These are phyloP conservation scores for Meteorus colon DNA, from an alignment of 2,888 invertebrate genomes.

Conservation along the genomic window DNA sequence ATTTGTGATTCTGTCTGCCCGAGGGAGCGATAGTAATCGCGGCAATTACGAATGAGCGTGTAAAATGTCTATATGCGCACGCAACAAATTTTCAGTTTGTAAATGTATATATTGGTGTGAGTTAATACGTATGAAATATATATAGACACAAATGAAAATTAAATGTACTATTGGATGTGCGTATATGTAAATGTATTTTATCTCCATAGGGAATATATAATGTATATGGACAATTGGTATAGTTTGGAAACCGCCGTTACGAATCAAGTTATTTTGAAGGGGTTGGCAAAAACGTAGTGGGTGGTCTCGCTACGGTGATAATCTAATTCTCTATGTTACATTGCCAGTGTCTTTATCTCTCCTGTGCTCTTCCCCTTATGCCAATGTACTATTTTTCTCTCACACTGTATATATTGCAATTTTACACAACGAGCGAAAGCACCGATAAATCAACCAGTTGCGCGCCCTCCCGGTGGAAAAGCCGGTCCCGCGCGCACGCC, in stretches of 20 bases:
- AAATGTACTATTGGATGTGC: conserved; percentile 1
- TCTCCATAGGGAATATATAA: neutral
- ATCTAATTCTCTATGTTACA: conserved; percentile 62
- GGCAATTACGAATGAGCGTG: conserved; percentile 23
- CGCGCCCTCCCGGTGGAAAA: conserved; percentile 55
- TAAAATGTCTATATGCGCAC: conserved; percentile 19
- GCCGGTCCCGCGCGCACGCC: conserved; percentile 62
- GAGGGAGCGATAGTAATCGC: conserved; percentile 19
- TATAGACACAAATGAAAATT: neutral
- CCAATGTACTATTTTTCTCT: neutral
- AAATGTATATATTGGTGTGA: neutral
- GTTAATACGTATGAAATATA: neutral
- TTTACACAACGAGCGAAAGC: conserved; percentile 62
- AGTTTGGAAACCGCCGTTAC: conserved; percentile 12
- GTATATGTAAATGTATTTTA: conserved; percentile 5
- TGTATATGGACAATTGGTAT: conserved; percentile 14
- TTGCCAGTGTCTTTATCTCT: neutral
- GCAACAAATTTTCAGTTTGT: neutral
- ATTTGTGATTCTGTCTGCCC: neutral
- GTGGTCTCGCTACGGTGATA: conserved; percentile 55
- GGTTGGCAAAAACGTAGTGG: conserved; percentile 8
- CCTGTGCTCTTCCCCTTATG: neutral
- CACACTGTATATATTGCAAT: conserved; percentile 20
- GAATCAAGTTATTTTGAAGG: conserved; percentile 9
- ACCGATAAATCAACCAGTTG: conserved; percentile 73